Evolutionary conservation across 2,797 vertebrate species (phyloP).

Genomic region (Muscicapa comitata): DNA sequence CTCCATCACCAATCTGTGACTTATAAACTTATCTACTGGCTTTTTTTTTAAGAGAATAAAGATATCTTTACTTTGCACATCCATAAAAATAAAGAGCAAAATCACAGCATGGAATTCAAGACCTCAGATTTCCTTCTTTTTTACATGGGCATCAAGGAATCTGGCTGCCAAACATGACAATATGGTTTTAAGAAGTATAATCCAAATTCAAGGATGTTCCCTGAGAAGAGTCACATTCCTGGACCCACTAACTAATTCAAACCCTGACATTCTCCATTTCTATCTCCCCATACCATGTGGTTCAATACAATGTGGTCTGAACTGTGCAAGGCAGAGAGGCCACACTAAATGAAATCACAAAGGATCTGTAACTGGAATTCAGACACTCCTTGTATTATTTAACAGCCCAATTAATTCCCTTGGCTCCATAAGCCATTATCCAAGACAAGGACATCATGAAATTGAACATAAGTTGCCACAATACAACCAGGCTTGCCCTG

Average conservation of each 20-base stretch:
- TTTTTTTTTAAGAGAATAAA: not conserved
- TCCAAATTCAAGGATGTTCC: not conserved
- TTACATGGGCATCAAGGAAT: not conserved
- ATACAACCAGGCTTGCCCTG: not conserved
- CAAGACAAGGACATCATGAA: not conserved
- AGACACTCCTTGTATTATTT: conserved; percentile 13
- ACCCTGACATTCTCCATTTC: not conserved
- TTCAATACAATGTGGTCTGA: not conserved
- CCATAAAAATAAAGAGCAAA: not conserved
- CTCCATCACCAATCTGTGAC: not conserved
- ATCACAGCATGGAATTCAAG: not conserved
- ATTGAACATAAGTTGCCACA: not conserved
- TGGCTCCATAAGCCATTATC: not conserved
- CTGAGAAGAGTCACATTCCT: not conserved
- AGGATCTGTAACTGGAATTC: conserved; percentile 14
- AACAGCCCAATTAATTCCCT: not conserved
- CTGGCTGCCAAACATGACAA: not conserved
- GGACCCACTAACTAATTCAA: not conserved
- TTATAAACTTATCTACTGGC: not conserved
- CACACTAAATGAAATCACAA: conserved; percentile 20
- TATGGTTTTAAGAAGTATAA: not conserved
- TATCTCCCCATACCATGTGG: not conserved
- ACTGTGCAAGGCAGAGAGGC: not conserved
- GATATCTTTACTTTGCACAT: not conserved
- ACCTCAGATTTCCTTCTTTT: not conserved